Conservation (phyloP, 2,797 vertebrate species). For the Gymnothorax reevesii region DNA sequence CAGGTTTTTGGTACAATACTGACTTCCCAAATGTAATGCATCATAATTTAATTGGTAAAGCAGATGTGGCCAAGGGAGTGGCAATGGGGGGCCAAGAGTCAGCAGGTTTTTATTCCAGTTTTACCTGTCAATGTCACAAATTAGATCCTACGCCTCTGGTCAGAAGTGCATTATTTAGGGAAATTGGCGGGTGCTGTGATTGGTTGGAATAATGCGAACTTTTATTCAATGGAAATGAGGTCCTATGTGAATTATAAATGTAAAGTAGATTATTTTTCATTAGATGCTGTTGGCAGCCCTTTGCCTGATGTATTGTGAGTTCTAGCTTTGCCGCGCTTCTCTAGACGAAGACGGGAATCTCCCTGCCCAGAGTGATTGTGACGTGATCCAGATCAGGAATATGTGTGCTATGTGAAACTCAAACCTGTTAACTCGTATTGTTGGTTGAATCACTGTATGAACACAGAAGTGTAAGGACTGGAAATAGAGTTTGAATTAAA, state of each 20-base stretch:
- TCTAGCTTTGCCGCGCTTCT: neutral
- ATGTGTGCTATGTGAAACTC: conserved; percentile 14
- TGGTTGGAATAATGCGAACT: no score
- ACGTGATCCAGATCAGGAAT: neutral
- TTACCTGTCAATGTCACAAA: no score
- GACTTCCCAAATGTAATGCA: neutral
- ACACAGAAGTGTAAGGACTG: conserved; percentile 40
- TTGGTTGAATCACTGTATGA: conserved; percentile 37
- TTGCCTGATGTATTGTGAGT: neutral
- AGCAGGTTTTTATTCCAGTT: no score
- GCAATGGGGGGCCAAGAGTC: no score
- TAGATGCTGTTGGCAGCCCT: neutral
- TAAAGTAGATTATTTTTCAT: neutral
- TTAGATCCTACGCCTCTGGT: no score
- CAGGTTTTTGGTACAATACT: no score
- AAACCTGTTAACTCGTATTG: conserved; percentile 22
- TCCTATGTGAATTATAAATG: neutral
- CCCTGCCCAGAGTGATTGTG: neutral
- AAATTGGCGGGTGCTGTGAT: no score
- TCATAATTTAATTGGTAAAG: neutral
- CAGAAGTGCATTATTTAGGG: no score
- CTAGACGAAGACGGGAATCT: neutral
- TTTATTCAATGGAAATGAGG: no score
- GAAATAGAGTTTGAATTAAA: conserved; percentile 59
- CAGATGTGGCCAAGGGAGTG: no score